These are phyloP conservation scores for Drosophila orena DNA, from an alignment of 1,140 invertebrate species.

Conservation along the genomic window DNA sequence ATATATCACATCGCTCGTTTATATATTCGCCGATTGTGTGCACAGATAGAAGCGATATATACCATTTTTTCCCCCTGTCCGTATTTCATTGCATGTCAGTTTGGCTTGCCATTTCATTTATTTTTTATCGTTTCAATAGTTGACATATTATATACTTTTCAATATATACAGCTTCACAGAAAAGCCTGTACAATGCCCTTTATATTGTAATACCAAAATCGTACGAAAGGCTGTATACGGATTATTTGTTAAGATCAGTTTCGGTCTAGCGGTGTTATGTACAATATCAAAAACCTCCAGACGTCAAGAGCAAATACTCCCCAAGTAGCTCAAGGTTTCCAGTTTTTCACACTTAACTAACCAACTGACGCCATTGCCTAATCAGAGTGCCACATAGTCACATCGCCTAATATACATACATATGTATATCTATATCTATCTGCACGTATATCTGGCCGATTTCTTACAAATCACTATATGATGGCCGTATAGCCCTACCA, in stretches of 20 bases:
- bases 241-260: not conserved
- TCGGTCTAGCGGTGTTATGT: too few species aligned
- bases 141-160: constrained; percentile 8
- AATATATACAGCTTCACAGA: not conserved
- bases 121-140: constrained; percentile 10
- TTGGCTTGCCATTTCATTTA: constrained; percentile 37
- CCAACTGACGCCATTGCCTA: constrained; percentile 67
- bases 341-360: constrained; percentile 58
- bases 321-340: constrained; percentile 71
- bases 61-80: constrained; percentile 11
- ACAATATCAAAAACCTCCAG: constrained; percentile 3
- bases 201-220: not conserved
- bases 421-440: constrained; percentile 9
- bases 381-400: constrained; percentile 16
- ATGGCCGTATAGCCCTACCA: constrained; percentile 51
- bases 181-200: too few species aligned
- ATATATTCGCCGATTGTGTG: constrained; percentile 30
- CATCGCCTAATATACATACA: not conserved
- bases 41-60: constrained; percentile 42
- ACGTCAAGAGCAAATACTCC: constrained; percentile 25
- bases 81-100: constrained; percentile 37
- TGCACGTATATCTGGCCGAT: constrained; percentile 58
- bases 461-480: constrained; percentile 82
- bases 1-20: constrained; percentile 43
- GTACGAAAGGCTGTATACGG: not conserved